These are phyloP conservation scores for Euclidia mi DNA, from an alignment of 2,888 invertebrate genomes.

Conservation along the genomic window DNA sequence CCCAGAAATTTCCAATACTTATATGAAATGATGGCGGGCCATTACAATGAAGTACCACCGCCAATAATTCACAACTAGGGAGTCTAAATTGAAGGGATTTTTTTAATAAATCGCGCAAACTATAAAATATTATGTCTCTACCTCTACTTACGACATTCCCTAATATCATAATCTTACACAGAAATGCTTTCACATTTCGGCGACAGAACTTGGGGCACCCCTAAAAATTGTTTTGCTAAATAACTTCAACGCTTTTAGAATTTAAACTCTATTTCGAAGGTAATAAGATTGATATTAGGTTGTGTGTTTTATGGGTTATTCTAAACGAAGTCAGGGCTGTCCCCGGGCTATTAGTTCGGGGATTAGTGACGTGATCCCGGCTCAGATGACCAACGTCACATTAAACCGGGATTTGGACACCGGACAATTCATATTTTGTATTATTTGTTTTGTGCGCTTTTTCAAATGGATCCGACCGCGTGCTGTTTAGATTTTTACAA, in stretches of 20 bases:
- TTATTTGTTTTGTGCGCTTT: constrained; percentile 68
- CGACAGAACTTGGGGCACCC: constrained; percentile 68
- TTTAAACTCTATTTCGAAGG: constrained; percentile 46
- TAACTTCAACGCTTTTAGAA: constrained; percentile 35
- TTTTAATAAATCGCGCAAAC: constrained; percentile 64
- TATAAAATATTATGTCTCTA: constrained; percentile 69
- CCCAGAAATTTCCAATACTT: too few relatives aligned
- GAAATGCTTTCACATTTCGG: constrained; percentile 88
- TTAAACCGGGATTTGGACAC: constrained; percentile 86
- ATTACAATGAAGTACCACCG: constrained; percentile 14
- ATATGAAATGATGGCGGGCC: constrained; percentile 8
- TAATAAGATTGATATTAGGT: constrained; percentile 17
- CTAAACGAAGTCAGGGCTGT: constrained; percentile 53
- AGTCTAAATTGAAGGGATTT: constrained; percentile 47
- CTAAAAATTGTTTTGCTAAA: constrained; percentile 75
- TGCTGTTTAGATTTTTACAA: constrained; percentile 36
- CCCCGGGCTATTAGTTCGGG: constrained; percentile 84
- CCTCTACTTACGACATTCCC: constrained; percentile 74
- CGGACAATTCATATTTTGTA: constrained; percentile 77
- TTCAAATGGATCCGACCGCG: constrained; percentile 44
- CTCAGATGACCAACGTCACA: constrained; percentile 87
- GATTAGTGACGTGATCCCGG: constrained; percentile 85
- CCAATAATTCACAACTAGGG: constrained; percentile 39
- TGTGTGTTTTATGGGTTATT: neutral
- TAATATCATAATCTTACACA: constrained; percentile 88